Base-by-base conservation (phyloP, 1,140 invertebrate species). In the Hylaeus anthracinus region DNA sequence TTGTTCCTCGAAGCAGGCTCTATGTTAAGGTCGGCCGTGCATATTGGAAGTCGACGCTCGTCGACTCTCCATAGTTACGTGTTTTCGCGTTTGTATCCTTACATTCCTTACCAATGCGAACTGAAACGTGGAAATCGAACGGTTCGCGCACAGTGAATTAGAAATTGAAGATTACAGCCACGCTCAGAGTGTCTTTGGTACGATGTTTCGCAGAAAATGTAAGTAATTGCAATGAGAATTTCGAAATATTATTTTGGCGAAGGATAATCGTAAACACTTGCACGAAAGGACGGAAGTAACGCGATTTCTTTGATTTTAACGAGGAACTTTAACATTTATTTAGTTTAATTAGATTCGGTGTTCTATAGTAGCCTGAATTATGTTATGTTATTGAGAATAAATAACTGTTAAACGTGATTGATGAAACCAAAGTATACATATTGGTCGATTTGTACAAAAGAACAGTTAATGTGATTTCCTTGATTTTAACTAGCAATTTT, bases 11-110 rank as follows among this genome's bases (percentile, higher is more conserved):
- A 73, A 43, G 39, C 64, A 9, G 39, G 37, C 60, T 63, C 10
- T 41, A 39, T n/a, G 41, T 1, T 39, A 63, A 75, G 66, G 53
- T 61, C 48, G 55, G 45, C 8, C n/a, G 37, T 85, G 83, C 81
- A 85, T 74, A 79, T 66, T 43, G 6, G 14, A 74, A 55, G 56
- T 56, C 2, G 15, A 55, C 61, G 69, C 8, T 53, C 2, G 15
- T 56, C 12, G 39, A 55, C 10, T n/a, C 10, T n/a, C 9, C 5
- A 5, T 65, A 12, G 12, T 73, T 14, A 56, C 26, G 12, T 45
- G 10, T 6, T 37, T 53, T 71, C 0, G 5, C 9, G 5, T 39
- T 2, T 41, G 15, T 66, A 26, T 15, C 37, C 55, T 39, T 1
- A 4, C 67, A 41, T 37, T 15, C 37, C 55, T 39, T 1, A 4